phyloP scores from a whole-genome alignment of 2,797 vertebrate genomes.

The Eupleurogrammus muticus region DNA sequence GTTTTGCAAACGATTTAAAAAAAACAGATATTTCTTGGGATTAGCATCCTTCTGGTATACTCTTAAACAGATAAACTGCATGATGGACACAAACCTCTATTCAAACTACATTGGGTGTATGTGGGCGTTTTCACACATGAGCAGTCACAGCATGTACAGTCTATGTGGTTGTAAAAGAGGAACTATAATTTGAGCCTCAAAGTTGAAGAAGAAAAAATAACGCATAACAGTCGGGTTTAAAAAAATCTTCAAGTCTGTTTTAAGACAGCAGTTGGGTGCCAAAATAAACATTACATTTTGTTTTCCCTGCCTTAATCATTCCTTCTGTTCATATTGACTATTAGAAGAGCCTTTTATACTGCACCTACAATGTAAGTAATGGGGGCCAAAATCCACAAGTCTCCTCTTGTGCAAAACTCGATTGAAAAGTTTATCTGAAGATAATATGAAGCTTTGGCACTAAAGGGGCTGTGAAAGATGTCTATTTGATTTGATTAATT shows the following conservation, averaged over 20 bases:
- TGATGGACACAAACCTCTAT: not conserved
- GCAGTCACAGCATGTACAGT: not conserved
- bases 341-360: not conserved
- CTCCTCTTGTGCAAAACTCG: no score
- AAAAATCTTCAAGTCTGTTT: no score
- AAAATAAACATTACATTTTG: not conserved
- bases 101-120: not conserved
- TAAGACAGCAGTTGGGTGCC: no score
- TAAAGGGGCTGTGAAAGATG: no score
- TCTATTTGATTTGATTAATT: no score
- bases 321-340: not conserved
- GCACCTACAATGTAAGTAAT: no score
- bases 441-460: no score
- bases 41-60: not conserved
- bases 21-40: conserved; percentile 9
- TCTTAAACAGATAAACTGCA: not conserved
- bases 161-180: not conserved
- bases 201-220: no score
- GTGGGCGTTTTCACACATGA: not conserved
- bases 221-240: no score
- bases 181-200: no score
- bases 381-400: no score
- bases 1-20: conserved; percentile 20
- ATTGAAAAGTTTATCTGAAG: no score
- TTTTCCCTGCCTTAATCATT: not conserved